Conservation (phyloP, 2,888 invertebrate genomes). For the Andricus quercusramuli region DNA sequence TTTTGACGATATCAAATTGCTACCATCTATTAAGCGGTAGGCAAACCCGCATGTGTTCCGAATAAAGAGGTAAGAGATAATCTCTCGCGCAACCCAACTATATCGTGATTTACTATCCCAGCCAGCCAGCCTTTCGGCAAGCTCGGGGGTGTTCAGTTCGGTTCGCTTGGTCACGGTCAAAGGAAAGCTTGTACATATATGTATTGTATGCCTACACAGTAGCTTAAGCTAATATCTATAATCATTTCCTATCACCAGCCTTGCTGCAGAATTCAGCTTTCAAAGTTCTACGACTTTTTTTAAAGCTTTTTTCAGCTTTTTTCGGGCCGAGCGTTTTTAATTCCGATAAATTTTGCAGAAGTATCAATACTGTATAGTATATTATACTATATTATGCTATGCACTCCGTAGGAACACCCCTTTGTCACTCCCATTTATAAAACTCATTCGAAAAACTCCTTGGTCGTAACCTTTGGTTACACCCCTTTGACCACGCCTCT, state of each 20-base stretch:
- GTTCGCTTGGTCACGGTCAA: background rate
- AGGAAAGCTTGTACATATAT: background rate
- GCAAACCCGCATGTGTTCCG: conserved; percentile 1
- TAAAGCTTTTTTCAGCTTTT: too few relatives aligned
- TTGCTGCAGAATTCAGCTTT: too few relatives aligned
- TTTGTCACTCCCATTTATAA: too few relatives aligned
- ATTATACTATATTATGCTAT: too few relatives aligned
- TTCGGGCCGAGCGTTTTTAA: too few relatives aligned
- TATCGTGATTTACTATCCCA: background rate
- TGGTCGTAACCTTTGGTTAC: too few relatives aligned
- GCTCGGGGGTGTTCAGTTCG: background rate
- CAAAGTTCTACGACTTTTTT: too few relatives aligned
- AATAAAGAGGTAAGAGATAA: conserved; percentile 21
- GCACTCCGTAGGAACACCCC: too few relatives aligned
- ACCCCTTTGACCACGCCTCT: too few relatives aligned
- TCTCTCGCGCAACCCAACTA: background rate
- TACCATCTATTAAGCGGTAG: background rate
- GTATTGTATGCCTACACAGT: background rate
- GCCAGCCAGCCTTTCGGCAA: background rate
- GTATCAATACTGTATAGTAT: too few relatives aligned
- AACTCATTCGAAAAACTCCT: too few relatives aligned
- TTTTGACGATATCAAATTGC: conserved; percentile 5
- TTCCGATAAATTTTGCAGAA: too few relatives aligned
- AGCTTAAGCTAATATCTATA: background rate
- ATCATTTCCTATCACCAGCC: background rate